Percentiles rank a stretch among this genome's conserved stretches.
Evolutionary conservation across 2,888 invertebrate species (phyloP).

Genomic region (Desoria tigrina): DNA sequence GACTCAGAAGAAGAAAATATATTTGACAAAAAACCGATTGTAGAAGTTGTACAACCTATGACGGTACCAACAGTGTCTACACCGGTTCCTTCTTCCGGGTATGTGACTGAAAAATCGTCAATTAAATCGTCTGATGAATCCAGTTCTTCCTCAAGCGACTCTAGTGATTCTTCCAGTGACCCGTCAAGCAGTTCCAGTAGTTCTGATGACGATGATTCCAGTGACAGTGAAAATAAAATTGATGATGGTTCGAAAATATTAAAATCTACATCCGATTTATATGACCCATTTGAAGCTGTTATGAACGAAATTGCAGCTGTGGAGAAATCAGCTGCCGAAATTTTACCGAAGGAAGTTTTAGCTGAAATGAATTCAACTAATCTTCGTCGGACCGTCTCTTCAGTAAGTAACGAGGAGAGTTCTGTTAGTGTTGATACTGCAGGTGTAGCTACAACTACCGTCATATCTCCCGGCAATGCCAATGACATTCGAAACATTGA

Average conservation of each 20-base stretch:
- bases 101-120: constrained; percentile 30
- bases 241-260: constrained; percentile 9
- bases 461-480: too few species aligned
- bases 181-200: constrained; percentile 37
- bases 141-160: not conserved
- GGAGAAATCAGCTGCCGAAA: constrained; percentile 8
- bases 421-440: too few species aligned
- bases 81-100: constrained; percentile 31
- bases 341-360: constrained; percentile 9
- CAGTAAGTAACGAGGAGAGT: too few species aligned
- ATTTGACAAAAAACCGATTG: not conserved
- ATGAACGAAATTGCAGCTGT: constrained; percentile 9
- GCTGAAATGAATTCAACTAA: constrained; percentile 1
- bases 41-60: not conserved
- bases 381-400: not conserved
- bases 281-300: constrained; percentile 10
- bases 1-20: constrained; percentile 40
- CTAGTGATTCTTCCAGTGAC: constrained; percentile 24
- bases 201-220: constrained; percentile 21
- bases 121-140: not conserved
- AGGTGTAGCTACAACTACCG: too few species aligned
- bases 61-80: not conserved
- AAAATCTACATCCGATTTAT: not conserved
- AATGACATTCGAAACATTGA: not conserved
- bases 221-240: constrained; percentile 27